Percentiles rank a stretch among this genome's conserved stretches.
phyloP scores from a whole-genome alignment of 2,113 vertebrate species.

The Aphyosemion australe region DNA sequence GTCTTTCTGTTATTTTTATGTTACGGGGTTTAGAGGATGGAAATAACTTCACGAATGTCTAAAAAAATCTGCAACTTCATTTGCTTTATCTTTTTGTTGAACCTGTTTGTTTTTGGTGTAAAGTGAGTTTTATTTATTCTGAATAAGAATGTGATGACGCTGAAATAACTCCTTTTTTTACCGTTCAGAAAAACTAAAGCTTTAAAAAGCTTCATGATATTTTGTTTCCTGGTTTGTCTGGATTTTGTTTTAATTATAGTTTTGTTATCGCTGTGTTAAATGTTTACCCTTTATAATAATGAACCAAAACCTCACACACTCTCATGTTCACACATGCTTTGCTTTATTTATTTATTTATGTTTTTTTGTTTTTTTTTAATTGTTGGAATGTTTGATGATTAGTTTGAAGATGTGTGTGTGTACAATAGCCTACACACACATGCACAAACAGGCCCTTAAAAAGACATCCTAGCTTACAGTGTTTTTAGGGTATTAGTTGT shows the following conservation, averaged over 20 bases:
- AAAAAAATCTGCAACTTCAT: constrained; percentile 19
- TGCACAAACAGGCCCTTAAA: constrained; percentile 10
- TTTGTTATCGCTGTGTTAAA: not conserved
- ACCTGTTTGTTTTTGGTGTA: not conserved
- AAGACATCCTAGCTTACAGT: not conserved
- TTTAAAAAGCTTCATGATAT: not conserved
- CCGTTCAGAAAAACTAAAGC: constrained; percentile 34
- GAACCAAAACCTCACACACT: constrained; percentile 9
- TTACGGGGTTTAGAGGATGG: constrained; percentile 36
- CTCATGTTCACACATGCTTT: too few species aligned
- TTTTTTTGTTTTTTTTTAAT: not conserved
- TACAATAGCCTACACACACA: not conserved
- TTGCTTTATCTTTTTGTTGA: constrained; percentile 56
- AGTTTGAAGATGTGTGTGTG: not conserved
- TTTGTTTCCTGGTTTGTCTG: constrained; percentile 7
- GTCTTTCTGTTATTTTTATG: constrained; percentile 16
- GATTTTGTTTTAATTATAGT: constrained; percentile 9
- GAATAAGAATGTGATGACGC: too few species aligned
- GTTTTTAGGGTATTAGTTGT: too few species aligned
- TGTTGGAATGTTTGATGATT: constrained; percentile 39
- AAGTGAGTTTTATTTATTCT: not conserved
- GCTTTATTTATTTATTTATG: not conserved
- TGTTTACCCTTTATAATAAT: constrained; percentile 18
- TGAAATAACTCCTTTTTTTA: not conserved
- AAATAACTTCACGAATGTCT: constrained; percentile 64